phyloP scores from a whole-genome alignment of 2,797 vertebrate genomes.

The Malurus leucopterus region DNA sequence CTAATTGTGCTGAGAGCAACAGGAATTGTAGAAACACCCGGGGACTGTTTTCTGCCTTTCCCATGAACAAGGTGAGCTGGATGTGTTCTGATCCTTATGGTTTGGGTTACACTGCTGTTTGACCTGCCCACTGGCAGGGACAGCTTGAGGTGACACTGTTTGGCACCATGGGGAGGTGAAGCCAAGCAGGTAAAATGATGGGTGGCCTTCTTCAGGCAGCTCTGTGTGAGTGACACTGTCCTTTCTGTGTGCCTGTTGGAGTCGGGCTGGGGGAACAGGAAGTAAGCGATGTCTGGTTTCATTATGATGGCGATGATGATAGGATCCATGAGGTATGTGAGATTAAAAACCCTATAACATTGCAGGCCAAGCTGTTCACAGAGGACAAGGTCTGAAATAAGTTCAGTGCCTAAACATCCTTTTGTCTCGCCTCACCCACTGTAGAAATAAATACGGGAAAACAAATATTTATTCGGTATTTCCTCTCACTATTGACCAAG shows the following conservation, averaged over 20 bases:
- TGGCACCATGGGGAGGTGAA: neutral
- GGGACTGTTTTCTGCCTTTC: neutral
- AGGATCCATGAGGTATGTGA: neutral
- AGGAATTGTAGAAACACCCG: neutral
- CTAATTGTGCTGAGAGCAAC: neutral
- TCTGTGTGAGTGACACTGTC: conserved; percentile 47
- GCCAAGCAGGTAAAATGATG: neutral
- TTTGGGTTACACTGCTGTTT: neutral
- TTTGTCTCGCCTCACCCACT: conserved; percentile 48
- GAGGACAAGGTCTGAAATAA: conserved; percentile 32
- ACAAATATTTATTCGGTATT: conserved; percentile 59
- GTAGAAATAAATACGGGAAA: conserved; percentile 50
- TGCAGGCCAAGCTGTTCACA: neutral
- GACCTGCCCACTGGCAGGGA: neutral
- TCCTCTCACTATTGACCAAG: conserved; percentile 33
- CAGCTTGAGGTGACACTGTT: neutral
- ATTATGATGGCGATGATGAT: conserved; percentile 53
- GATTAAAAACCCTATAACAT: neutral
- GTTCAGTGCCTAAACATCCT: conserved; percentile 45
- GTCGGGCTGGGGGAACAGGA: conserved; percentile 44
- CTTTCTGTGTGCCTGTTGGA: conserved; percentile 27
- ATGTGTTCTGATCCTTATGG: neutral
- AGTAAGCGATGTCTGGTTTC: conserved; percentile 71
- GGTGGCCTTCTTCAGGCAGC: neutral
- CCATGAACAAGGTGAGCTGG: neutral